Percentiles rank a stretch among this genome's conserved stretches.
Evolutionary conservation across 1,140 invertebrate species (phyloP).

Genomic region (Drosophila nikananu): DNA sequence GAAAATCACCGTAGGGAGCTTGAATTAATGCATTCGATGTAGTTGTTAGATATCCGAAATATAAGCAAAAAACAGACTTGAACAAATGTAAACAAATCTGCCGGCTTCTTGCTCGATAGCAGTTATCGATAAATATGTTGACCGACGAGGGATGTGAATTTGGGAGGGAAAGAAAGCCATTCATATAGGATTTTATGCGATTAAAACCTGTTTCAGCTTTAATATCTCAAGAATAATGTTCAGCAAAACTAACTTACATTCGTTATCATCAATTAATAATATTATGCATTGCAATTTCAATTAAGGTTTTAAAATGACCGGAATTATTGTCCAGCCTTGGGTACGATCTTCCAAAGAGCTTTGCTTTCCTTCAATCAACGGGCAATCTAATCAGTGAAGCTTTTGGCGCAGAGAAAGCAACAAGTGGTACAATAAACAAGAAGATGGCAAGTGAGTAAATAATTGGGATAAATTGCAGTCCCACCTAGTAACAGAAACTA

Average conservation of each 20-base stretch:
- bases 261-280: not conserved
- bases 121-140: conserved; percentile 10
- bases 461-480: no score
- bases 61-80: not conserved
- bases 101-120: conserved; percentile 15
- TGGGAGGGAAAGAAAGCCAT: not conserved
- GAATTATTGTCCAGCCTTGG: conserved; percentile 6
- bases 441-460: conserved; percentile 45
- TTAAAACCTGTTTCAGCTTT: not conserved
- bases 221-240: not conserved
- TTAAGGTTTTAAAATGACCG: not conserved
- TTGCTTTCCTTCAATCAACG: conserved; percentile 36
- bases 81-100: conserved; percentile 24
- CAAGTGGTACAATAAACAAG: conserved; percentile 28
- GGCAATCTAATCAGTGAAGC: conserved; percentile 40
- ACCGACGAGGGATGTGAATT: not conserved
- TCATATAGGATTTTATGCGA: not conserved
- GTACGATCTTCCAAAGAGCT: conserved; percentile 30
- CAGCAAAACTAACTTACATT: not conserved
- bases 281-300: not conserved
- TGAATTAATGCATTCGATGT: not conserved
- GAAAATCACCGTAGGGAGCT: not conserved
- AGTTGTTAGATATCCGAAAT: not conserved
- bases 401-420: conserved; percentile 39
- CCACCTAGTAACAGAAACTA: not conserved